Percentiles rank a stretch among this genome's conserved stretches.
Evolutionary conservation across 2,113 vertebrate species (phyloP).

Genomic region (Pleuronectes platessa): DNA sequence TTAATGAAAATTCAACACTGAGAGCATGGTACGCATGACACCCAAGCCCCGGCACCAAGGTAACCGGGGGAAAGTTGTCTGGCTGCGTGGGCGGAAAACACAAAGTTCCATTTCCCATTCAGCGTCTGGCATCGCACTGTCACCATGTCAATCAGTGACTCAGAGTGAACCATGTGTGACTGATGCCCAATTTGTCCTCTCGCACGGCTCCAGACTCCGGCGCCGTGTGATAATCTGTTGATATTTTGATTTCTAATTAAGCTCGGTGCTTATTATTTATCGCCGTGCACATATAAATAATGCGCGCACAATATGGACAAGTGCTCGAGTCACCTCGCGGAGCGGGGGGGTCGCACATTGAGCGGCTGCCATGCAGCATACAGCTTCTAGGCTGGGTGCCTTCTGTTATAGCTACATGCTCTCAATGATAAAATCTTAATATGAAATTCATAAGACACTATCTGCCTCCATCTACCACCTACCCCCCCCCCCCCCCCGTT

Average conservation of each 20-base stretch:
- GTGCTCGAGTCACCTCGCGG: conserved; percentile 46
- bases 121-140: conserved; percentile 46
- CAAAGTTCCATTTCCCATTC: conserved; percentile 49
- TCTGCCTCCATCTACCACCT: conserved; percentile 69
- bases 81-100: conserved; percentile 52
- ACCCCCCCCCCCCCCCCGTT: conserved; percentile 40
- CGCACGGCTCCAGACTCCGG: conserved; percentile 8
- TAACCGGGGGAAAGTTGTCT: conserved; percentile 41
- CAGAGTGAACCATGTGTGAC: conserved; percentile 56
- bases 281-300: conserved; percentile 42
- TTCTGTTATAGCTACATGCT: conserved; percentile 69
- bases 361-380: conserved; percentile 45
- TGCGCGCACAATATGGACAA: conserved; percentile 53
- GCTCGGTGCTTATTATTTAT: conserved; percentile 38
- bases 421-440: conserved; percentile 75
- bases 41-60: conserved; percentile 25
- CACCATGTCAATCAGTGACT: conserved; percentile 61
- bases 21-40: background rate
- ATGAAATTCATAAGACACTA: conserved; percentile 71
- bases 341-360: conserved; percentile 31
- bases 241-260: conserved; percentile 60
- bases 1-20: conserved; percentile 47
- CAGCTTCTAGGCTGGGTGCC: conserved; percentile 59
- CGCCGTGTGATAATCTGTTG: conserved; percentile 33
- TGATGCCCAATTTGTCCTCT: conserved; percentile 37